Percentiles rank a stretch among this genome's conserved stretches.
Evolutionary conservation across 2,888 invertebrate genomes (phyloP).

Genomic region (Melanargia galathea): DNA sequence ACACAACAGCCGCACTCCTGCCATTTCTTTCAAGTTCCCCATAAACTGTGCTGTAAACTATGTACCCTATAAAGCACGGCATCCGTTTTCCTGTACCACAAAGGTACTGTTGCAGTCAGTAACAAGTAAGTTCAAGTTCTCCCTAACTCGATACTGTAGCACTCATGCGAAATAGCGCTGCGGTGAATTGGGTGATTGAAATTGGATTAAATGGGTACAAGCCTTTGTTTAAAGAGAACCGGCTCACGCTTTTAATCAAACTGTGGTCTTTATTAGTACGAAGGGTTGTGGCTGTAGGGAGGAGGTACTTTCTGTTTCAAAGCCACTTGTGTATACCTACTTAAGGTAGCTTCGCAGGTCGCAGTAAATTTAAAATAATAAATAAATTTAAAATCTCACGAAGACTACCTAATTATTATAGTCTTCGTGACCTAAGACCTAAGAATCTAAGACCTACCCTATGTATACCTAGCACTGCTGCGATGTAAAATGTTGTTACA

Average conservation of each 20-base stretch:
- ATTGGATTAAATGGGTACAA: conserved; percentile 30
- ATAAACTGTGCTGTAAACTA: conserved; percentile 16
- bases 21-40: too few relatives aligned
- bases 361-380: too few relatives aligned
- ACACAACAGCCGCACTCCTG: background rate
- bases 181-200: conserved; percentile 23
- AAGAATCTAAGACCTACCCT: too few relatives aligned
- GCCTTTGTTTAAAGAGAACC: conserved; percentile 18
- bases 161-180: conserved; percentile 28
- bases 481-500: too few relatives aligned
- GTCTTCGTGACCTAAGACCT: too few relatives aligned
- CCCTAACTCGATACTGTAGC: conserved; percentile 35
- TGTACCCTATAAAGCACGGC: conserved; percentile 20
- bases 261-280: background rate
- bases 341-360: too few relatives aligned
- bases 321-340: background rate
- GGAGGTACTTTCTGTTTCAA: background rate
- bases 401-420: too few relatives aligned
- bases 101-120: conserved; percentile 11
- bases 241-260: conserved; percentile 14
- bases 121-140: conserved; percentile 21
- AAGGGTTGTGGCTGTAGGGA: background rate
- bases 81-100: conserved; percentile 23
- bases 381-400: background rate
- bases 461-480: too few relatives aligned